These are phyloP conservation scores for Clusia tigrina DNA, from an alignment of 2,888 invertebrate genomes.

Conservation along the genomic window DNA sequence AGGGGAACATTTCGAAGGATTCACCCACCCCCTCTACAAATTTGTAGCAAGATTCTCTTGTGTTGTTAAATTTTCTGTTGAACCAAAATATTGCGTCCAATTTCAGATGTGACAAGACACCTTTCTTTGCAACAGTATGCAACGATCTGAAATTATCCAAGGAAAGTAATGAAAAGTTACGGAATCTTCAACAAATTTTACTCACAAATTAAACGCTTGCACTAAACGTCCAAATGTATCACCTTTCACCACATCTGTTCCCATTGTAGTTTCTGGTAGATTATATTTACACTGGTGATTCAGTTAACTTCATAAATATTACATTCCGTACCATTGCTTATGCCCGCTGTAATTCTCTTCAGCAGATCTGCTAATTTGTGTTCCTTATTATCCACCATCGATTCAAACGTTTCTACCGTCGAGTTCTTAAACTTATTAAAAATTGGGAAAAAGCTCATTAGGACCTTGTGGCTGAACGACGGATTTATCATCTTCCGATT, in stretches of 20 bases:
- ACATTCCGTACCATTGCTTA: conserved; percentile 31
- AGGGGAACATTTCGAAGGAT: too few relatives aligned
- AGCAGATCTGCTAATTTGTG: conserved; percentile 24
- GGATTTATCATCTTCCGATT: conserved; percentile 36
- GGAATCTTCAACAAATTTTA: too few relatives aligned
- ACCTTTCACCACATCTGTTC: conserved; percentile 24
- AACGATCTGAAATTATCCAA: conserved; percentile 13
- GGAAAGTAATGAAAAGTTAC: neutral
- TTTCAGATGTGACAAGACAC: neutral
- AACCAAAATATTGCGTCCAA: neutral
- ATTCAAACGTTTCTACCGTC: conserved; percentile 19
- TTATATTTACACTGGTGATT: neutral
- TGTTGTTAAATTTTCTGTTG: neutral
- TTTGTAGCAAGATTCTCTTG: too few relatives aligned
- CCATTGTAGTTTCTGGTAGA: conserved; percentile 37
- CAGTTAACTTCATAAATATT: too few relatives aligned
- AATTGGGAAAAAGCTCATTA: conserved; percentile 31
- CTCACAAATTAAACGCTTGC: conserved; percentile 26
- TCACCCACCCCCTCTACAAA: too few relatives aligned
- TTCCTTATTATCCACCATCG: conserved; percentile 24
- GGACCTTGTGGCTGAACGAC: conserved; percentile 30
- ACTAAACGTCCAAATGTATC: conserved; percentile 27
- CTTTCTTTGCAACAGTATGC: neutral
- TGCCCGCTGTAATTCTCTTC: conserved; percentile 21
- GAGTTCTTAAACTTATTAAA: conserved; percentile 34